Conservation (phyloP, 1,140 invertebrate species). For the Diorhabda carinulata region DNA sequence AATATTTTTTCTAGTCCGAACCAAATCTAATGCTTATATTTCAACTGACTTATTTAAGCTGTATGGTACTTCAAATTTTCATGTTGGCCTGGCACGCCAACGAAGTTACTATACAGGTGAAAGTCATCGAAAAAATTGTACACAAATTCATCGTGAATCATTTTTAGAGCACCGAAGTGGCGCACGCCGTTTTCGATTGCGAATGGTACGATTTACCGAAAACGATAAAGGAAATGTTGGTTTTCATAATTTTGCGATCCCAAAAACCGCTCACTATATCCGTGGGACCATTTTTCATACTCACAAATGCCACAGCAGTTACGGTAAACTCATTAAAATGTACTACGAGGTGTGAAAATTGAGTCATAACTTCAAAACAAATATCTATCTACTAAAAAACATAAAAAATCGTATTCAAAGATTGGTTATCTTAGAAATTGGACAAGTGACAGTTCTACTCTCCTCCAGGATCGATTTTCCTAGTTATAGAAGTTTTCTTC, state of each 20-base stretch:
- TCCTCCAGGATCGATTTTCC: neutral
- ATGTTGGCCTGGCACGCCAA: slow-evolving; percentile 10
- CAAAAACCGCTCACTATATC: slow-evolving; percentile 43
- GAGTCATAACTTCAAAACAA: neutral
- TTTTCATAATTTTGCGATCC: slow-evolving; percentile 38
- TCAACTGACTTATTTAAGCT: neutral
- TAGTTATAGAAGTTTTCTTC: neutral
- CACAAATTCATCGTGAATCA: neutral
- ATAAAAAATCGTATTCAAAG: too few relatives aligned
- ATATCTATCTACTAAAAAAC: too few relatives aligned
- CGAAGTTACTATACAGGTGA: slow-evolving; percentile 6
- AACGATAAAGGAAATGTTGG: slow-evolving; percentile 27
- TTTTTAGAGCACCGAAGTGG: neutral
- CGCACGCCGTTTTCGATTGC: slow-evolving; percentile 8
- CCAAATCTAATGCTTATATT: neutral
- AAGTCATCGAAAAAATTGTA: neutral
- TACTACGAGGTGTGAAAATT: neutral
- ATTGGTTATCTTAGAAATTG: neutral
- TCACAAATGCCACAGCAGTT: slow-evolving; percentile 45
- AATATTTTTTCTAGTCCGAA: neutral
- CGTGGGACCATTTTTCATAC: slow-evolving; percentile 46
- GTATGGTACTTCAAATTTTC: slow-evolving; percentile 7
- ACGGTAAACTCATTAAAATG: slow-evolving; percentile 22
- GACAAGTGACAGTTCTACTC: neutral
- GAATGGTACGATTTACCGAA: slow-evolving; percentile 1